Percentiles rank a stretch among this genome's conserved stretches.
Evolutionary conservation across 2,113 vertebrate species (phyloP).

Genomic region (Phalacrocorax pelagicus): DNA sequence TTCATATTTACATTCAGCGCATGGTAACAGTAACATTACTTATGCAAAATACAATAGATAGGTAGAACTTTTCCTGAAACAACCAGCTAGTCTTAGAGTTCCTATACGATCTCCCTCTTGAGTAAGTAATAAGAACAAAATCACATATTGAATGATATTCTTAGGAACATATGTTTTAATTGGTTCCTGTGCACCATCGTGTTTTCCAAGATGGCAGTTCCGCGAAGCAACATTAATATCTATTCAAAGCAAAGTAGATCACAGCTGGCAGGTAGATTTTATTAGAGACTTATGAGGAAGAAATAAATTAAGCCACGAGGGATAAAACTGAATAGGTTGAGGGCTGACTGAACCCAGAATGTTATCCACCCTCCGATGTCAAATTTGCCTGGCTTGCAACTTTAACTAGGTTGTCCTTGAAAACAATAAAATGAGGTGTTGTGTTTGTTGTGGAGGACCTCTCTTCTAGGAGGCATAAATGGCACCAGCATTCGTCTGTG

Average conservation of each 20-base stretch:
- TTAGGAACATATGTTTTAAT: conserved; percentile 53
- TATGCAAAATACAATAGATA: background rate
- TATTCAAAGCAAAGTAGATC: conserved; percentile 63
- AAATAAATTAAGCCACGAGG: conserved; percentile 70
- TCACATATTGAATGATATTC: conserved; percentile 44
- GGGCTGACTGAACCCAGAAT: conserved; percentile 33
- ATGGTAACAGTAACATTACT: background rate
- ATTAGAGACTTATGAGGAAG: conserved; percentile 49
- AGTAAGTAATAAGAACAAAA: conserved; percentile 57
- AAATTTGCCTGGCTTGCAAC: conserved; percentile 45
- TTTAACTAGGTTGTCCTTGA: conserved; percentile 45
- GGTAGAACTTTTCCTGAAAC: background rate
- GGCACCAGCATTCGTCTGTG: background rate
- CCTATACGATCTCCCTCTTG: conserved; percentile 16
- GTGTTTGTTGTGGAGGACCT: background rate
- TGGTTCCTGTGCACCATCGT: conserved; percentile 61
- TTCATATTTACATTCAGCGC: background rate
- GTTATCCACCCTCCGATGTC: conserved; percentile 8
- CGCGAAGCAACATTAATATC: conserved; percentile 38
- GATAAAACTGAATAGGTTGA: conserved; percentile 57
- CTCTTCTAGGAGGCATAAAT: background rate
- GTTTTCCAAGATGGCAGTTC: conserved; percentile 58
- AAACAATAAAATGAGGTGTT: background rate
- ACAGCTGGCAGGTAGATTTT: conserved; percentile 70
- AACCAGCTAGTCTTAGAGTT: conserved; percentile 20